Base-by-base conservation (phyloP, 1,140 invertebrate species). In the Calephelis nemesis region DNA sequence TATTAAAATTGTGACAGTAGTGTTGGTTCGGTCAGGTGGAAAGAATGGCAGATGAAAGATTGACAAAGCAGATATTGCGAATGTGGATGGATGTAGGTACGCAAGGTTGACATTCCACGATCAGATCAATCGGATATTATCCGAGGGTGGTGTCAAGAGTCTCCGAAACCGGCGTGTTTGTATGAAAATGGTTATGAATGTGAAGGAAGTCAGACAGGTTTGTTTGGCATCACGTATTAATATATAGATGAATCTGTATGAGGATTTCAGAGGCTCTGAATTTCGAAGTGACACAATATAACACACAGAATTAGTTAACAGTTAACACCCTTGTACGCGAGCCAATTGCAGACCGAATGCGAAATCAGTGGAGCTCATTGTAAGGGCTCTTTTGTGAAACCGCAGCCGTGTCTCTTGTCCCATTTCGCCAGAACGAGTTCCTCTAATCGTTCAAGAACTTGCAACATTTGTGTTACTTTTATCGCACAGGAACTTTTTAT, bases 261-360 rank as follows among this genome's bases (percentile, higher is more conserved):
- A 8, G 7, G 50, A 52, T 52, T 52, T 19, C 50, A 52, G 15
- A 54, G 52, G 52, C 6, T 54, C 10, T 54, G n/a, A 5, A 54
- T 54, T 54, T 54, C 9, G 15, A n/a, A 19, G 50, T n/a, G 10
- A 2, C 50, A 54, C n/a, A 54, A 54, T 5, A 54, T 54, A 19
- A 54, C 54, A 58, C 54, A 58, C 58, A 60, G 58, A 60, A 60
- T 60, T n/a, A 60, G 58, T 60, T 60, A 60, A 12, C 39, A 60
- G 58, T 60, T 60, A 60, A 60, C 30, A 40, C 58, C 39, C 58
- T 19, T 10, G 54, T 60, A 60, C 54, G 54, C 54, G 39, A 40
- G 30, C 19, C 54, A 60, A 60, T 40, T 60, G 30, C 30, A 60
- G 52, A 19, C 54, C 30, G 54, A 60, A 60, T 40, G 40, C 30